Conservation (phyloP, 2,888 invertebrate genomes). For the Celastrina argiolus region DNA sequence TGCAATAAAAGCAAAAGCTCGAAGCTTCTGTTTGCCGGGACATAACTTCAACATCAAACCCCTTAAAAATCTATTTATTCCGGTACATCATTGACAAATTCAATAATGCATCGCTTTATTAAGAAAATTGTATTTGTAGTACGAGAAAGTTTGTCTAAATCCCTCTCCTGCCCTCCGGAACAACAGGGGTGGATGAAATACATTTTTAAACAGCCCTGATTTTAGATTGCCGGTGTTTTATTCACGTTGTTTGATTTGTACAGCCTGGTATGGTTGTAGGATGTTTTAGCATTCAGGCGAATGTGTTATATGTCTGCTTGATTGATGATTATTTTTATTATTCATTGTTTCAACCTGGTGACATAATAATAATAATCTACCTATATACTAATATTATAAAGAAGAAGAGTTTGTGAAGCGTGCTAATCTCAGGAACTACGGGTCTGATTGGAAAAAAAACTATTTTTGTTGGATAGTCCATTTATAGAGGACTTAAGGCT, state of each 20-base stretch:
- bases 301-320: too few relatives aligned
- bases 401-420: too few relatives aligned
- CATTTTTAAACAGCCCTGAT: constrained; percentile 16
- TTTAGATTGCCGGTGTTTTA: not conserved
- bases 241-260: not conserved
- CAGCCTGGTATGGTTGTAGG: too few relatives aligned
- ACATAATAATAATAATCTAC: too few relatives aligned
- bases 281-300: too few relatives aligned
- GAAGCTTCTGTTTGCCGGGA: not conserved
- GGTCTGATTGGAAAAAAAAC: too few relatives aligned
- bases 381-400: too few relatives aligned
- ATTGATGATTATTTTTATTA: too few relatives aligned
- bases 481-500: too few relatives aligned
- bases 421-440: too few relatives aligned
- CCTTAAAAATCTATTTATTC: constrained; percentile 42
- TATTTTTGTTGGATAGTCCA: too few relatives aligned
- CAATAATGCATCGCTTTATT: constrained; percentile 67
- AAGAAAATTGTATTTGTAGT: constrained; percentile 46
- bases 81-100: constrained; percentile 44
- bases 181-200: constrained; percentile 56
- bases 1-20: not conserved
- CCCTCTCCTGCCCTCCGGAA: constrained; percentile 52
- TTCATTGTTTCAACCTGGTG: too few relatives aligned
- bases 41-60: not conserved
- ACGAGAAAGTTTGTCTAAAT: constrained; percentile 55